A percentile compares a stretch with the other conserved stretches of the same genome.
Conservation (phyloP, 2,113 vertebrate species). For the Elachura formosa region DNA sequence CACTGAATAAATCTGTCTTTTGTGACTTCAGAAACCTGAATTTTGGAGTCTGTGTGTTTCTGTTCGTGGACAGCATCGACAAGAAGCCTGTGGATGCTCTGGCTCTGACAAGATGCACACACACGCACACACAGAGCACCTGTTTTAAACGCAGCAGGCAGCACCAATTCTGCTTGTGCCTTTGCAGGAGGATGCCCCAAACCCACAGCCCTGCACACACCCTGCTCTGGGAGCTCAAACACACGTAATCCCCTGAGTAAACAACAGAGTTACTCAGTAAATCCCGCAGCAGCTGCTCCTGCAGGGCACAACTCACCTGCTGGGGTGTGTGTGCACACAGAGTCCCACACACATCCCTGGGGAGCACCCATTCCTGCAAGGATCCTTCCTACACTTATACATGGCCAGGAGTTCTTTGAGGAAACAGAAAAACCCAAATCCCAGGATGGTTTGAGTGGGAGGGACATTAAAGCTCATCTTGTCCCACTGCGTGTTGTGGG, state of each 20-base stretch:
- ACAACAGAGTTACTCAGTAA: not conserved
- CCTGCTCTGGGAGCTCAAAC: not conserved
- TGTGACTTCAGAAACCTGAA: too few species aligned
- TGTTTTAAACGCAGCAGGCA: not conserved
- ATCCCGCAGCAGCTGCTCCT: not conserved
- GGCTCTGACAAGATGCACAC: not conserved
- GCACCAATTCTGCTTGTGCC: fast-evolving
- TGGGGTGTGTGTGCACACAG: not conserved
- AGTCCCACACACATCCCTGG: not conserved
- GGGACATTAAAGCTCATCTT: not conserved
- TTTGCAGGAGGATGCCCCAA: not conserved
- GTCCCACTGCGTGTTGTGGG: fast-evolving
- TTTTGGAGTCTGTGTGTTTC: too few species aligned
- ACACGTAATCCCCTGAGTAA: not conserved
- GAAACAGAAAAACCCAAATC: fast-evolving
- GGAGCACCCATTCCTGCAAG: too few species aligned
- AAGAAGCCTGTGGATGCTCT: not conserved
- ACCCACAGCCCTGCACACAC: not conserved
- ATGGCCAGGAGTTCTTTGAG: not conserved
- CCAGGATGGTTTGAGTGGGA: not conserved
- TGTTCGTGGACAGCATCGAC: too few species aligned
- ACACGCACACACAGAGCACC: fast-evolving
- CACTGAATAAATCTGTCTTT: too few species aligned
- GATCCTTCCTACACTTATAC: fast-evolving
- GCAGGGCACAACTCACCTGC: not conserved